A percentile compares a stretch with the other conserved stretches of the same genome.
These are phyloP conservation scores for Drosophila micromelanica DNA, from an alignment of 1,140 invertebrate species.

Conservation along the genomic window DNA sequence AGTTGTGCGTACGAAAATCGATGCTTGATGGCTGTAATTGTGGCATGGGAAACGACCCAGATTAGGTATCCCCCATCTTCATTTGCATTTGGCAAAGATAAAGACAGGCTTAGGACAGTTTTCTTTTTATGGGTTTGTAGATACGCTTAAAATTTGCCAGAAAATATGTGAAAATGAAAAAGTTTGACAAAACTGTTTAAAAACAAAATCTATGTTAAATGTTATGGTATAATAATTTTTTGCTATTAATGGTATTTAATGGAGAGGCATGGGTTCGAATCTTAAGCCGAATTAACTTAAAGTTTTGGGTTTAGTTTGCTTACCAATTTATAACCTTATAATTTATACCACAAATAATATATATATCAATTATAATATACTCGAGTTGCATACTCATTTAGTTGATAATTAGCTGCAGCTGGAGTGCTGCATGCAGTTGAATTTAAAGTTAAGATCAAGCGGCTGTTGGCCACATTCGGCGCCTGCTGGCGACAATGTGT, in stretches of 20 bases:
- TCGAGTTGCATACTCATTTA: neutral
- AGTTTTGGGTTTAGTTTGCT: no score
- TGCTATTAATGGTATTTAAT: no score
- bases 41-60: conserved; percentile 26
- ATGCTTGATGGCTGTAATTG: conserved; percentile 46
- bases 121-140: conserved; percentile 1
- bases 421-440: neutral
- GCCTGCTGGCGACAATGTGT: conserved; percentile 15
- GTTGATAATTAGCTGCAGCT: conserved; percentile 15
- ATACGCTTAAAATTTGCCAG: neutral
- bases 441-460: conserved; percentile 7
- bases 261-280: no score
- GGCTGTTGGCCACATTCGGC: conserved; percentile 6
- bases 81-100: conserved; percentile 22
- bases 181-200: no score
- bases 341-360: no score
- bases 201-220: no score
- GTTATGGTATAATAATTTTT: no score
- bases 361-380: conserved; percentile 6
- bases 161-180: no score
- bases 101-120: conserved; percentile 7
- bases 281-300: no score
- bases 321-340: no score
- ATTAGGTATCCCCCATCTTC: conserved; percentile 10
- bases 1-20: conserved; percentile 51